Evolutionary conservation across 2,797 vertebrate genomes (phyloP), one percentile per base, ranked within the genome.

Genomic region (Mionectes olivaceus): DNA sequence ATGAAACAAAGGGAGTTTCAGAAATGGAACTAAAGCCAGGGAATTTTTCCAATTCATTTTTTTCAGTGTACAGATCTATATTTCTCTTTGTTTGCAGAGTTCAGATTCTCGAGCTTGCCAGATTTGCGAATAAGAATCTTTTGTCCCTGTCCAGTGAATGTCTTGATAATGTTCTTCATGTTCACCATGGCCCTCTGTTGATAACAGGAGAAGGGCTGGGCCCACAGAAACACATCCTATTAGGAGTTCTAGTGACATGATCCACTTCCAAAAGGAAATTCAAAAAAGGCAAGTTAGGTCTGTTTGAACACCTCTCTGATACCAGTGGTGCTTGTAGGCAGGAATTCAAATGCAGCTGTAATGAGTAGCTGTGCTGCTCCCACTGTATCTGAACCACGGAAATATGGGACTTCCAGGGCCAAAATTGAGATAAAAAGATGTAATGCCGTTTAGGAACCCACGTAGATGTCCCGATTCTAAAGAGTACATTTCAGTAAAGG

Each of bases 1-100:
- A 61, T 32, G 86, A 90, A 95, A 95, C 89, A 90, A 96, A 96
- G 92, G 53, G 80, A 90, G 67, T 64, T 93, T 94, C 35, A 91
- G 91, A 89, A 94, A 69, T 55, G 11, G 18, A 65, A 86, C 6
- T 7, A 57, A 93, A 50, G 30, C 28, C 69, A 74, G 46, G 82
- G 77, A 28, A 14, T 57, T 70, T 91, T 59, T 87, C n/a, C 82
- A 93, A 3, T 85, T 37, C 7, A 50, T 6, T 53, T 41, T 80
- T 87, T 88, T 50, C 8, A 63, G 71, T 82, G 93, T 94, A 93
- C 92, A 95, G 87, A 93, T 73, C 82, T 94, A 44, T 88, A 19
- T n/a, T 81, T 86, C 55, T 65, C 84, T 97, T 92, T 93, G 46
- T 91, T 86, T 79, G 43, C 67, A 90, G 16, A 28, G 91, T 88